Evolutionary conservation across 1,140 invertebrate species (phyloP).

Genomic region (Chironomus striatipennis): DNA sequence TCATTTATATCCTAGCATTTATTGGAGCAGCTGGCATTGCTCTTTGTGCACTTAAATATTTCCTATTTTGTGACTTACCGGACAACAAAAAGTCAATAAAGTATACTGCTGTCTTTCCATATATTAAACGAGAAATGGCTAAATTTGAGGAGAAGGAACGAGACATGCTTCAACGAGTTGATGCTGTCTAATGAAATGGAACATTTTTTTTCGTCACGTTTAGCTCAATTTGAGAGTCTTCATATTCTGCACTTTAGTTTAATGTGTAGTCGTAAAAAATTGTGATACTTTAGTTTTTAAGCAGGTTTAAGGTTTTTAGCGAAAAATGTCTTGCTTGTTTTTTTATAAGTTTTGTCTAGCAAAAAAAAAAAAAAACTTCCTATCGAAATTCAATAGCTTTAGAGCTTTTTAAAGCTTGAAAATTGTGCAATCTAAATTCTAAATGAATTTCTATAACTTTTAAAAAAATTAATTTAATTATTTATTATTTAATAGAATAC

Average conservation of each 20-base stretch:
- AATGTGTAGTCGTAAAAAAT: neutral
- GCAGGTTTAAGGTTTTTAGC: too few species aligned
- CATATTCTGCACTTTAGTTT: neutral
- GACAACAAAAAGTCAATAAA: constrained; percentile 26
- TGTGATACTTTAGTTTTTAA: neutral
- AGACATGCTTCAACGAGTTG: neutral
- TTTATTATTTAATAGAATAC: too few species aligned
- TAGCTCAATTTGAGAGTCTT: neutral
- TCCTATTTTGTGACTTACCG: constrained; percentile 29
- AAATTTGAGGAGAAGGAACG: constrained; percentile 16
- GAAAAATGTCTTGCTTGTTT: too few species aligned
- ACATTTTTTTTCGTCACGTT: too few species aligned
- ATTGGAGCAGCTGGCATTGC: constrained; percentile 39
- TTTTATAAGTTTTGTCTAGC: too few species aligned
- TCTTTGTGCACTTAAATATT: constrained; percentile 35
- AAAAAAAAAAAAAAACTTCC: too few species aligned
- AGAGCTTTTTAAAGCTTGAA: too few species aligned
- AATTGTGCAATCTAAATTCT: too few species aligned
- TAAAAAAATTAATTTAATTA: too few species aligned
- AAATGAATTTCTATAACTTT: too few species aligned
- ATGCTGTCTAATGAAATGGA: neutral
- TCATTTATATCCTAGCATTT: constrained; percentile 36
- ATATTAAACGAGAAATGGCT: constrained; percentile 22
- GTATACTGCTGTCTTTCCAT: constrained; percentile 24
- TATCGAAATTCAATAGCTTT: too few species aligned